Base-by-base conservation (phyloP, 2,113 vertebrate genomes). In the Rana temporaria region DNA sequence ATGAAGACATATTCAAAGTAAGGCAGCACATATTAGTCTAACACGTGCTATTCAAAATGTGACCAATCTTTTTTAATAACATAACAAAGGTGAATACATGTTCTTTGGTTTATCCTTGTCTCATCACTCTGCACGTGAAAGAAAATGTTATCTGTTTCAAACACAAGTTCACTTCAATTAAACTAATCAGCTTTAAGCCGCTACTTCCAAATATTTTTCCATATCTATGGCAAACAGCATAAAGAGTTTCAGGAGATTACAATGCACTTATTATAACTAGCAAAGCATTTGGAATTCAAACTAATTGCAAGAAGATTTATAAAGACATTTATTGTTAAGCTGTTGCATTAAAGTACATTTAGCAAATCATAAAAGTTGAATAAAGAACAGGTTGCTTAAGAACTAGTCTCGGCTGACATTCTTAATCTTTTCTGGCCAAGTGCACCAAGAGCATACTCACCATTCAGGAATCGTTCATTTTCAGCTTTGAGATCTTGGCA, bases 111-210 rank as follows among this genome's bases (percentile, higher is more conserved):
- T 88, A 55, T 73, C 88, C 88, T 88, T 87, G 88, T 73, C 77
- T 87, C 80, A 84, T 85, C 84, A 89, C 87, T 90, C 90, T 87
- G 86, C 87, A 90, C 72, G 68, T 86, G 76, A 90, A 90, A 88
- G 86, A 86, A 92, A 88, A 74, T 59, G 85, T 90, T 92, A 91
- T 90, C 87, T 90, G 53, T 86, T 90, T 92, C 87, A 89, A 90
- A 92, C 87, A 92, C 83, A 65, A 88, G 74, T 78, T 87, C 84
- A 90, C 91, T 91, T 89, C 90, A 91, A 89, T 92, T 87, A 86
- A 90, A 90, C 73, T 88, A 86, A 86, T 88, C 86, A 89, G 84
- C 65, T 70, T 80, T 71, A 86, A 89, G 82, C 85, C 84, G 86
- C 84, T 87, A 60, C 26, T 89, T 90, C 82, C 67, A 88, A 92